phyloP scores from a whole-genome alignment of 2,797 vertebrate species.

The Melanotaenia trifasciata region DNA sequence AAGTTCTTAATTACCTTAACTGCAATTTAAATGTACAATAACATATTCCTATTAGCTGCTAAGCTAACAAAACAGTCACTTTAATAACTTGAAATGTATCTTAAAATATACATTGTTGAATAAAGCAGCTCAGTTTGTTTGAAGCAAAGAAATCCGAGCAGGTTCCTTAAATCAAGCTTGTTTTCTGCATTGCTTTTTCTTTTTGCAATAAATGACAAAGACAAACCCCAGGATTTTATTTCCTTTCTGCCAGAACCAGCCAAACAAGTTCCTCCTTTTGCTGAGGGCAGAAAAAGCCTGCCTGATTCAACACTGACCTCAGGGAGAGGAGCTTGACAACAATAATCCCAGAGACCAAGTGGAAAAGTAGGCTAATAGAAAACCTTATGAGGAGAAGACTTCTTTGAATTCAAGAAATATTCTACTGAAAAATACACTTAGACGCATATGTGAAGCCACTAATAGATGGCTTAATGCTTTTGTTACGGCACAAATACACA shows the following conservation, averaged over 20 bases:
- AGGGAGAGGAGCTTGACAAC: constrained; percentile 63
- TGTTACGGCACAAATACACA: background rate
- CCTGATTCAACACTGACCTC: constrained; percentile 68
- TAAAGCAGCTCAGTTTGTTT: background rate
- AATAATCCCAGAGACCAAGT: constrained; percentile 48
- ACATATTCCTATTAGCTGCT: background rate
- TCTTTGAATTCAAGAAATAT: constrained; percentile 16
- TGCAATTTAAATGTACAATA: background rate
- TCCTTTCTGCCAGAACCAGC: constrained; percentile 83
- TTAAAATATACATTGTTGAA: background rate
- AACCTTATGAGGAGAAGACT: background rate
- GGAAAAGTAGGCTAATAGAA: constrained; percentile 39
- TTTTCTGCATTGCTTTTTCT: constrained; percentile 45
- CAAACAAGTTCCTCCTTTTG: constrained; percentile 79
- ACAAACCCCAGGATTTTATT: constrained; percentile 82
- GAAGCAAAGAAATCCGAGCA: background rate
- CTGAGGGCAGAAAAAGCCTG: constrained; percentile 69
- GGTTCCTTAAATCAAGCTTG: constrained; percentile 23
- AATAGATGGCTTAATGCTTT: background rate
- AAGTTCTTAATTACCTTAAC: background rate
- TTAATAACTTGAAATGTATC: background rate
- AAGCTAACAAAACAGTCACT: background rate
- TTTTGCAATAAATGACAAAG: constrained; percentile 63
- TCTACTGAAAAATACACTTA: constrained; percentile 8
- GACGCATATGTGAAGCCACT: background rate